Evolutionary conservation across 2,888 invertebrate genomes (phyloP).

Genomic region (Bedellia somnulentella): DNA sequence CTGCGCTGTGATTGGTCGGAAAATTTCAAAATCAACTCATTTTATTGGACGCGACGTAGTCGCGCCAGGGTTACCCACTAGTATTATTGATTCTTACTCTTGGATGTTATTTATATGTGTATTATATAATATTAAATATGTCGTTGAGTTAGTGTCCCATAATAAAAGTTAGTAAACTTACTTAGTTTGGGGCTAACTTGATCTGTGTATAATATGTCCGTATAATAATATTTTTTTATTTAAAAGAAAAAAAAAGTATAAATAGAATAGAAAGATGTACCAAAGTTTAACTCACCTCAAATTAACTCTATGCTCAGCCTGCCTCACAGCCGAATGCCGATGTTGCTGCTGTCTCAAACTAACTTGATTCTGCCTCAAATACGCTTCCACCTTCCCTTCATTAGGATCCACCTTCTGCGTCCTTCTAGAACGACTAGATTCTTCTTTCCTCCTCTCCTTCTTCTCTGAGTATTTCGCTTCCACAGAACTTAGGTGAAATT

Average conservation of each 20-base stretch:
- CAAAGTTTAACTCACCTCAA: conserved; percentile 42
- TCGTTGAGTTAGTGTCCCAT: too few relatives aligned
- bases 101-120: too few relatives aligned
- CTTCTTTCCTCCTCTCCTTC: conserved; percentile 23
- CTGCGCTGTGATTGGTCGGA: too few relatives aligned
- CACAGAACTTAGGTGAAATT: conserved; percentile 30
- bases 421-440: conserved; percentile 11
- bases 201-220: background rate
- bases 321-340: conserved; percentile 44
- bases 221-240: background rate
- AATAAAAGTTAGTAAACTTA: too few relatives aligned
- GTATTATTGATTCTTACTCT: too few relatives aligned
- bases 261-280: too few relatives aligned
- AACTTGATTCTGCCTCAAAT: conserved; percentile 48
- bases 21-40: too few relatives aligned
- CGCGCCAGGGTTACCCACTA: too few relatives aligned
- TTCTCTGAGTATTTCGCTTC: conserved; percentile 13
- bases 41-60: too few relatives aligned
- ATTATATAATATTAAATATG: too few relatives aligned
- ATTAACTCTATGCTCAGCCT: conserved; percentile 53
- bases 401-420: background rate
- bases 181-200: too few relatives aligned
- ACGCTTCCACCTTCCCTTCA: conserved; percentile 50
- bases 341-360: conserved; percentile 52
- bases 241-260: background rate